Percentiles rank a stretch among this genome's conserved stretches.
Evolutionary conservation across 2,113 vertebrate species (phyloP).

Genomic region (Dipodomys ordii): DNA sequence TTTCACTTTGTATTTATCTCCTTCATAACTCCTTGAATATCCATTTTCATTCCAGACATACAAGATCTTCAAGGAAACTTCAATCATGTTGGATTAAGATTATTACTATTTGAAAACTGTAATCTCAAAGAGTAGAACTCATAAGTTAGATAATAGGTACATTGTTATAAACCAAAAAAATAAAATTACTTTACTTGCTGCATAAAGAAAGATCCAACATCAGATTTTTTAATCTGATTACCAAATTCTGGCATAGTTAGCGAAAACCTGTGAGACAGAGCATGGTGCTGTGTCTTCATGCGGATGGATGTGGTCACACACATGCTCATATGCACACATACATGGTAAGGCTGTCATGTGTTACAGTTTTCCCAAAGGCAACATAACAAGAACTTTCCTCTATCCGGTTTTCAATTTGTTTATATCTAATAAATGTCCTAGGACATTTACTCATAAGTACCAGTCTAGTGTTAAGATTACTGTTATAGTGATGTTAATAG

Average conservation of each 20-base stretch:
- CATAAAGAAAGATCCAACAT: conserved; percentile 32
- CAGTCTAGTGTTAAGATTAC: not conserved
- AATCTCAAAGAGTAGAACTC: not conserved
- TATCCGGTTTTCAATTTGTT: not conserved
- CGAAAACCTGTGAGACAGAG: not conserved
- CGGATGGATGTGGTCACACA: not conserved
- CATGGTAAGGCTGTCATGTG: not conserved
- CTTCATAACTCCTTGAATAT: conserved; percentile 7
- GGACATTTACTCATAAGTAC: not conserved
- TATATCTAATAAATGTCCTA: not conserved
- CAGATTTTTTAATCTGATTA: not conserved
- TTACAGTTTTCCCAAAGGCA: not conserved
- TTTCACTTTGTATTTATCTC: conserved; percentile 49
- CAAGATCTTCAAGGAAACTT: conserved; percentile 58
- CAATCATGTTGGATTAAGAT: not conserved
- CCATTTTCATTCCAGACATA: conserved; percentile 52
- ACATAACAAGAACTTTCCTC: not conserved
- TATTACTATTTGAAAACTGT: conserved; percentile 55
- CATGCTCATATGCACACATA: not conserved
- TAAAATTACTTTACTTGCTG: not conserved
- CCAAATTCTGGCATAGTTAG: conserved; percentile 24
- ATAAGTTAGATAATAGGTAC: conserved; percentile 19
- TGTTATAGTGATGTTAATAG: not conserved
- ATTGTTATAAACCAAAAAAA: conserved; percentile 10
- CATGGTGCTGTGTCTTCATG: not conserved